phyloP scores from a whole-genome alignment of 2,888 invertebrate genomes.

The Caenorhabditis becei region DNA sequence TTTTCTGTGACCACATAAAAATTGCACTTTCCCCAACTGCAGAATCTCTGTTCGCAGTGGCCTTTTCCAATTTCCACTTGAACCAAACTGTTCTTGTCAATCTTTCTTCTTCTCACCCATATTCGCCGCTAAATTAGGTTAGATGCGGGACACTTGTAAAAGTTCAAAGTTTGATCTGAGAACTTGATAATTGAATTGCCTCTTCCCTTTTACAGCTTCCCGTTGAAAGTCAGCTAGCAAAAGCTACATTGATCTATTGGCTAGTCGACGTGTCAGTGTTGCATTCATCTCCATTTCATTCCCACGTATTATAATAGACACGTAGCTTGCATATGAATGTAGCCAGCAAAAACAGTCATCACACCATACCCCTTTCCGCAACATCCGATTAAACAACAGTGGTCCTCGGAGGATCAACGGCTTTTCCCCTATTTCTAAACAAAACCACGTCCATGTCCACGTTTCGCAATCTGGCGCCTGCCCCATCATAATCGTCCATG shows the following conservation, averaged over 20 bases:
- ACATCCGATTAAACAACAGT: background rate
- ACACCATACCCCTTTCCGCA: background rate
- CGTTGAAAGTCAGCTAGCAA: background rate
- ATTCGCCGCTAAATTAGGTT: background rate
- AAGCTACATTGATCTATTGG: background rate
- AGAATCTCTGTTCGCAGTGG: background rate
- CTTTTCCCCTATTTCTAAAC: background rate
- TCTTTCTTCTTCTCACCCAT: conserved; percentile 7
- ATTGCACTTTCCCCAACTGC: background rate
- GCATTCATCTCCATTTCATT: conserved; percentile 8
- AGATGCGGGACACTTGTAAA: background rate
- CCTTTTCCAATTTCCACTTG: background rate
- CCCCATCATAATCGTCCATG: background rate
- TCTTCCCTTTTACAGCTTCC: background rate
- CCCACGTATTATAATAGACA: conserved; percentile 19
- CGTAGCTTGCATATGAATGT: conserved; percentile 10
- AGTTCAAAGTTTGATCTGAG: conserved; percentile 1
- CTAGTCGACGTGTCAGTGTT: conserved; percentile 37
- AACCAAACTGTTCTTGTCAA: background rate
- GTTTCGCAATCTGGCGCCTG: conserved; percentile 7
- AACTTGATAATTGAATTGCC: background rate
- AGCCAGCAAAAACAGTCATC: background rate
- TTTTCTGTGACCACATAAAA: too few species aligned
- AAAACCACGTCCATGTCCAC: background rate
- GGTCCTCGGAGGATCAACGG: background rate